Conservation (phyloP, 1,140 invertebrate genomes). For the Chrysomallon squamiferum region DNA sequence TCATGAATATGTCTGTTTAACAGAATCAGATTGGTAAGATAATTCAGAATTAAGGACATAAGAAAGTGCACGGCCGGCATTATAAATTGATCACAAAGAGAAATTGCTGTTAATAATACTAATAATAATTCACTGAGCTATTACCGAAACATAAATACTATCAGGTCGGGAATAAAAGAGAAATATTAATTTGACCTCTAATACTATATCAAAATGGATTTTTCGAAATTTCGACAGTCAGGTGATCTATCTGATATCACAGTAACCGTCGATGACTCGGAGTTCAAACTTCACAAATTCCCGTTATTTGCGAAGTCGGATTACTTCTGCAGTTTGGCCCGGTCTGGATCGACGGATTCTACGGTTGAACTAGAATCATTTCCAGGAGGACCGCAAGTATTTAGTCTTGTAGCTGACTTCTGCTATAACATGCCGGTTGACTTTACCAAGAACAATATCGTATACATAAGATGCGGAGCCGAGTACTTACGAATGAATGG, state of each 20-base stretch:
- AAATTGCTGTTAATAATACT: too few relatives aligned
- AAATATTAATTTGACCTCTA: too few relatives aligned
- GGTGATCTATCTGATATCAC: slow-evolving; percentile 60
- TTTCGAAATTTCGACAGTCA: slow-evolving; percentile 55
- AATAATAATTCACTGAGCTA: too few relatives aligned
- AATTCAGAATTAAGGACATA: too few relatives aligned
- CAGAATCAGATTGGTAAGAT: too few relatives aligned
- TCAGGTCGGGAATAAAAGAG: too few relatives aligned
- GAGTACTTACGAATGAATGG: slow-evolving; percentile 56
- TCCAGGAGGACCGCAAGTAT: slow-evolving; percentile 56
- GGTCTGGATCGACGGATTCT: not conserved
- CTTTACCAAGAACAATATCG: slow-evolving; percentile 51
- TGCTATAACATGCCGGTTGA: slow-evolving; percentile 60
- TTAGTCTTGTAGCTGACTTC: slow-evolving; percentile 57
- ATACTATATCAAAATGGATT: slow-evolving; percentile 47
- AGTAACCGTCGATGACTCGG: slow-evolving; percentile 41
- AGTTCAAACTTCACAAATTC: slow-evolving; percentile 58
- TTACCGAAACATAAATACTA: too few relatives aligned
- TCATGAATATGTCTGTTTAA: too few relatives aligned
- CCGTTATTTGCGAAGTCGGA: slow-evolving; percentile 58
- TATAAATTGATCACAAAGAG: too few relatives aligned
- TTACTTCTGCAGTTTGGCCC: slow-evolving; percentile 52
- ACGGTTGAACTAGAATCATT: slow-evolving; percentile 49
- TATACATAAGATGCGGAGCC: slow-evolving; percentile 55
- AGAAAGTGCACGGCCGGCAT: too few relatives aligned